Base-by-base conservation (phyloP, 1,140 invertebrate species). In the Geopemphigus sp. region DNA sequence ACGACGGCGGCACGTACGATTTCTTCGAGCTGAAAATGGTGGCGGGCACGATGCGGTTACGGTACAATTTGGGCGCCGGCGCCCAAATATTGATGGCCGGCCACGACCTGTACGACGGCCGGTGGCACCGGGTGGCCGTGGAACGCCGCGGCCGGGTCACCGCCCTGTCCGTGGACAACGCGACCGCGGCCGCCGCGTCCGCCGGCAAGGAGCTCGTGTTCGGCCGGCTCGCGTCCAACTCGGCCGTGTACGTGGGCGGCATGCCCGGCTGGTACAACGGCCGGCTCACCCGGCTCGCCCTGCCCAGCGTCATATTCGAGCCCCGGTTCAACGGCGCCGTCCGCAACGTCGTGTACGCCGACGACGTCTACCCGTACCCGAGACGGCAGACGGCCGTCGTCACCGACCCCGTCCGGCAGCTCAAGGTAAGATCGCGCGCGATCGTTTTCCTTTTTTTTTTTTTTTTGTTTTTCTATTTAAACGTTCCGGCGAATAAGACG, bases 1-100 rank as follows among this genome's bases (percentile, higher is more conserved):
- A 97, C 85, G 96, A 98, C 85, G 95, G 95, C 8, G 94, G 94
- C 15, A 94, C 92, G 22, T 94, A 95, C 83, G 95, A 98, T 85
- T 98, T 98, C 87, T 95, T 98, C 85, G 95, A 97, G 86, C 86
- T 98, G 70, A 98, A 97, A 84, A 87, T 99, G 19, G 93, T 98
- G 8, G 94, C 96, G 84, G 94, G 95, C 26, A 91, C 91, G 1
- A 86, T 98, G n/a, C 87, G 95, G 68, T 85, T 97, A 82, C 88
- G 95, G 81, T 95, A 95, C 85, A 95, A 96, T 86, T 87, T 95
- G 73, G 93, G 93, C 12, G 91, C 93, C 45, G 93, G 94, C 1
- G 93, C 94, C 11, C 92, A 95, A 85, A 93, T 96, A 80, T 89
- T 96, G 73, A 94, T 92, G 26, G 93, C 95, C 19, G 94, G 94